Percentiles rank a stretch among this genome's conserved stretches.
These are phyloP conservation scores for Macroramphosus scolopax DNA, from an alignment of 2,797 vertebrate genomes.

Conservation along the genomic window DNA sequence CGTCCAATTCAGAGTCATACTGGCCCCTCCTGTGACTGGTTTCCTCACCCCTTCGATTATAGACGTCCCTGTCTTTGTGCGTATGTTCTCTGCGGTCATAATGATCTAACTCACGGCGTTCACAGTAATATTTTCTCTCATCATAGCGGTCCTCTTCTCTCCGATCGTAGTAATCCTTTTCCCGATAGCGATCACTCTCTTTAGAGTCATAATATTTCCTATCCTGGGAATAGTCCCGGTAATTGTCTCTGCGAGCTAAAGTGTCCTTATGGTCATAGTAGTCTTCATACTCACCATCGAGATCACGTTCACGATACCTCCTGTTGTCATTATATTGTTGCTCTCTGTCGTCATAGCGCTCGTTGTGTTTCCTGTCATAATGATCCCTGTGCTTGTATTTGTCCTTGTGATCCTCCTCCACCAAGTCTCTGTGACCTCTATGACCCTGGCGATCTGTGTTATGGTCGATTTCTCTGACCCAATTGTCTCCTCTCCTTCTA, in stretches of 20 bases:
- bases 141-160: slow-evolving; percentile 56
- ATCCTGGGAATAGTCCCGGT: slow-evolving; percentile 45
- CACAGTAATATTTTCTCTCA: slow-evolving; percentile 46
- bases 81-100: slow-evolving; percentile 52
- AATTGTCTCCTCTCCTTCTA: slow-evolving; percentile 49
- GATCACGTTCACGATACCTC: slow-evolving; percentile 39
- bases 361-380: slow-evolving; percentile 51
- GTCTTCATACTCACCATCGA: slow-evolving; percentile 53
- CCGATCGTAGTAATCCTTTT: slow-evolving; percentile 46
- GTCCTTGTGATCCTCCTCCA: slow-evolving; percentile 48
- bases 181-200: slow-evolving; percentile 46
- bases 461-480: slow-evolving; percentile 40
- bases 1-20: slow-evolving; percentile 58
- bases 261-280: slow-evolving; percentile 44
- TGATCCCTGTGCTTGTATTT: slow-evolving; percentile 45
- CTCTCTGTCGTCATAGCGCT: slow-evolving; percentile 52
- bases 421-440: slow-evolving; percentile 38
- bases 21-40: slow-evolving; percentile 45
- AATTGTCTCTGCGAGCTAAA: slow-evolving; percentile 43
- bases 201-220: slow-evolving; percentile 57
- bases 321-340: slow-evolving; percentile 49
- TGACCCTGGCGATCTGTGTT: slow-evolving; percentile 34
- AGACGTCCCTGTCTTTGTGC: slow-evolving; percentile 42
- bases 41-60: slow-evolving; percentile 46
- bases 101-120: slow-evolving; percentile 40